Conservation (phyloP, 2,888 invertebrate species). For the Camponotus fellah region DNA sequence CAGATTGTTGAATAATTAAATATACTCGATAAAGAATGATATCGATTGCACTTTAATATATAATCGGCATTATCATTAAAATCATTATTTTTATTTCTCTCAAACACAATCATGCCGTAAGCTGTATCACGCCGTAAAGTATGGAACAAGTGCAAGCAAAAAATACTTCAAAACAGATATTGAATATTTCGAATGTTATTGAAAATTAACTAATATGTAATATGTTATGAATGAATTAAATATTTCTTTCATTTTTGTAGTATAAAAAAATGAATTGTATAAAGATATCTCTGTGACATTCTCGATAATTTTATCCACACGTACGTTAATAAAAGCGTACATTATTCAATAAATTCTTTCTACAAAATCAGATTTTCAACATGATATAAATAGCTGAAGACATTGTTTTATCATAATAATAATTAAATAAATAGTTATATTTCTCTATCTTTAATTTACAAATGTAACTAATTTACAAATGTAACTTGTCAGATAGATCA, state of each 20-base stretch:
- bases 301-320: background rate
- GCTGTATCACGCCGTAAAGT: too few relatives aligned
- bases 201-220: background rate
- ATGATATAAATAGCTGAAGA: background rate
- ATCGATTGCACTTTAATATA: constrained; percentile 34
- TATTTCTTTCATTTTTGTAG: background rate
- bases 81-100: constrained; percentile 9
- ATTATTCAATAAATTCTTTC: background rate
- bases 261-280: background rate
- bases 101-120: background rate
- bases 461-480: background rate
- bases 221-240: background rate
- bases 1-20: constrained; percentile 23
- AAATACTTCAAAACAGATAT: constrained; percentile 7
- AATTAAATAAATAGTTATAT: background rate
- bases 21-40: background rate
- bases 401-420: background rate
- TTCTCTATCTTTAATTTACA: background rate
- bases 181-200: constrained; percentile 5
- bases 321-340: background rate
- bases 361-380: background rate
- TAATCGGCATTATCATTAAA: background rate
- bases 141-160: background rate
- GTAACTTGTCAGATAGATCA: background rate
- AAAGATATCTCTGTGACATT: background rate